These are phyloP conservation scores for Salvator merianae DNA, from an alignment of 2,113 vertebrate species.

Conservation along the genomic window DNA sequence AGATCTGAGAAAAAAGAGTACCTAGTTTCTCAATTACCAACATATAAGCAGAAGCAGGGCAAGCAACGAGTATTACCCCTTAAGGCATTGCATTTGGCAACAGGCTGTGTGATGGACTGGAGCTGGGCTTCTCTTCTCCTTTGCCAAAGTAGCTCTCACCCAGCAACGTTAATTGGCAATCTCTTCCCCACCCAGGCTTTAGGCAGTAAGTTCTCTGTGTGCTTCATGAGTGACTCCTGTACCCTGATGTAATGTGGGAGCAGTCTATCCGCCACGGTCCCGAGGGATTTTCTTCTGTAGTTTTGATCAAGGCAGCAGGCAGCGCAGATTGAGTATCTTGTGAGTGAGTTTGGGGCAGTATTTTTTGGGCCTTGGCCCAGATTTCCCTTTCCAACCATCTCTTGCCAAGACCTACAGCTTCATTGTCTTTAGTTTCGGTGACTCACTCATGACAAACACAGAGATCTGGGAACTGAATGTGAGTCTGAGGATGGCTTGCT, in stretches of 20 bases:
- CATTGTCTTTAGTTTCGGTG: slow-evolving; percentile 26
- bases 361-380: background rate
- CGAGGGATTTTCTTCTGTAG: background rate
- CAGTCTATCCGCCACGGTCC: background rate
- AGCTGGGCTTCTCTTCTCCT: too few species aligned
- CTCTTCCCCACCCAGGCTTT: background rate
- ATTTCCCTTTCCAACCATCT: background rate
- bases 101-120: background rate
- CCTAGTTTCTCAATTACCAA: background rate
- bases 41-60: background rate
- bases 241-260: background rate
- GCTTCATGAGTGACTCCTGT: background rate
- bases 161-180: background rate
- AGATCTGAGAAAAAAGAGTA: background rate
- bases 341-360: background rate
- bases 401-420: background rate
- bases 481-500: background rate
- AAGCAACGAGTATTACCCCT: background rate
- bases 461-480: background rate
- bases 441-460: slow-evolving; percentile 23
- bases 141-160: background rate
- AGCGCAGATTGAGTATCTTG: background rate
- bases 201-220: background rate
- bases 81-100: background rate
- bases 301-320: background rate